These are phyloP conservation scores for Leucophora obtusa DNA, from an alignment of 2,888 invertebrate genomes.

Conservation along the genomic window DNA sequence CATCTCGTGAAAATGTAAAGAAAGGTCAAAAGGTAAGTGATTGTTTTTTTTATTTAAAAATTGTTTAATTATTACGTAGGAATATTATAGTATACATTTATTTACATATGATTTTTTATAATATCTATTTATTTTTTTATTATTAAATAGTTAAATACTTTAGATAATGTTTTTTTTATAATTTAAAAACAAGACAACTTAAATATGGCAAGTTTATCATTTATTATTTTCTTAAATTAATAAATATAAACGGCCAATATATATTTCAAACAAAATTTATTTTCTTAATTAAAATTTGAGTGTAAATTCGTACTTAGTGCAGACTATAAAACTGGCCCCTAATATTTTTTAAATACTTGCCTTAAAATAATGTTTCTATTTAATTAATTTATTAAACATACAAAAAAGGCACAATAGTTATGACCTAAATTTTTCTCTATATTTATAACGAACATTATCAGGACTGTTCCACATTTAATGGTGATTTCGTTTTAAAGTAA, in stretches of 20 bases:
- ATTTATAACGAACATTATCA: too few relatives aligned
- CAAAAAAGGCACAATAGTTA: conserved; percentile 43
- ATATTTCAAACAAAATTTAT: too few relatives aligned
- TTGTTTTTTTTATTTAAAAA: conserved; percentile 20
- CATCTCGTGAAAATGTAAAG: conserved; percentile 66
- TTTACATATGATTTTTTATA: conserved; percentile 50
- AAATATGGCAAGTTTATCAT: conserved; percentile 58
- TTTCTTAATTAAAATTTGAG: too few relatives aligned
- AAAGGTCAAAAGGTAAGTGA: conserved; percentile 71
- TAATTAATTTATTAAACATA: conserved; percentile 3
- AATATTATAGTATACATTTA: conserved; percentile 48
- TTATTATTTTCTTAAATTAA: conserved; percentile 36
- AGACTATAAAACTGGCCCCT: too few relatives aligned
- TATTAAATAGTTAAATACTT: background rate
- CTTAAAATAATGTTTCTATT: background rate
- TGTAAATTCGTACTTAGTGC: too few relatives aligned
- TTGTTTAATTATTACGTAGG: conserved; percentile 49
- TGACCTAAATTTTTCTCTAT: conserved; percentile 26
- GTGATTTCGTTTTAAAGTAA: too few relatives aligned
- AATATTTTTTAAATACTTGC: conserved; percentile 43
- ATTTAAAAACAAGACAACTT: conserved; percentile 55
- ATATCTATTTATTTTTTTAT: background rate
- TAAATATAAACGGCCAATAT: too few relatives aligned
- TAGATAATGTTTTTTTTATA: conserved; percentile 22
- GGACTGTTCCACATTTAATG: too few relatives aligned